Conservation (phyloP, 2,888 invertebrate genomes). For the Xylota segnis region DNA sequence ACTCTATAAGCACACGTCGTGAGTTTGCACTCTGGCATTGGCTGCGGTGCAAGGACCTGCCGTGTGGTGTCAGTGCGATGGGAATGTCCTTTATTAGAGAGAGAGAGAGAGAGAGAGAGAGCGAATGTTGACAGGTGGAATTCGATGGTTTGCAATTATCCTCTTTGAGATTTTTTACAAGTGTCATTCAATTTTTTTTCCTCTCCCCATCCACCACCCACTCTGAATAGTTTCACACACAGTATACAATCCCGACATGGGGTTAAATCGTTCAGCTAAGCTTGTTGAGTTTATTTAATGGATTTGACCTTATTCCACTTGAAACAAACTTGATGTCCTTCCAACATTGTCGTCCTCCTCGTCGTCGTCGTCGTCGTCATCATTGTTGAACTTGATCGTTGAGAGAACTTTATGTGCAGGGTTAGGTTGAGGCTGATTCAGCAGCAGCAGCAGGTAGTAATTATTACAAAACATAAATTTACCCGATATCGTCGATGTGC, state of each 20-base stretch:
- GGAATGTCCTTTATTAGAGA: conserved; percentile 18
- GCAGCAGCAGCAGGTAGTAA: conserved; percentile 11
- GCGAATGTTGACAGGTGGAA: conserved; percentile 61
- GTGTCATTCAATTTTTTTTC: conserved; percentile 43
- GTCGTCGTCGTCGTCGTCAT: not conserved
- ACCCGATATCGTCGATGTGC: not conserved
- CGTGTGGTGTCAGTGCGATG: not conserved
- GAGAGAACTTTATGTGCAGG: not conserved
- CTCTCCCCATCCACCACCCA: not conserved
- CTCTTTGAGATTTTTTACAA: conserved; percentile 41
- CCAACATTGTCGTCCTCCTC: not conserved
- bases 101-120: too few species aligned
- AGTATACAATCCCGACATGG: not conserved
- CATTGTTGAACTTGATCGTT: conserved; percentile 61
- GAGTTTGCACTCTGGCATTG: conserved; percentile 37
- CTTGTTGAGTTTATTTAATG: conserved; percentile 69
- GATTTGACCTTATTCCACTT: conserved; percentile 67
- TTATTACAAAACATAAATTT: conserved; percentile 8
- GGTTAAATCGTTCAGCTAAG: conserved; percentile 53
- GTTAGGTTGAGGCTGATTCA: not conserved
- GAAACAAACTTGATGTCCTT: conserved; percentile 26
- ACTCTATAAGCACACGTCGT: conserved; percentile 17
- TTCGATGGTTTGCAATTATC: conserved; percentile 66
- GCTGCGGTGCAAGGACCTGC: conserved; percentile 56
- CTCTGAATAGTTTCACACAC: not conserved